Conservation (phyloP, 2,113 vertebrate genomes). For the Erythrocercus mccallii region DNA sequence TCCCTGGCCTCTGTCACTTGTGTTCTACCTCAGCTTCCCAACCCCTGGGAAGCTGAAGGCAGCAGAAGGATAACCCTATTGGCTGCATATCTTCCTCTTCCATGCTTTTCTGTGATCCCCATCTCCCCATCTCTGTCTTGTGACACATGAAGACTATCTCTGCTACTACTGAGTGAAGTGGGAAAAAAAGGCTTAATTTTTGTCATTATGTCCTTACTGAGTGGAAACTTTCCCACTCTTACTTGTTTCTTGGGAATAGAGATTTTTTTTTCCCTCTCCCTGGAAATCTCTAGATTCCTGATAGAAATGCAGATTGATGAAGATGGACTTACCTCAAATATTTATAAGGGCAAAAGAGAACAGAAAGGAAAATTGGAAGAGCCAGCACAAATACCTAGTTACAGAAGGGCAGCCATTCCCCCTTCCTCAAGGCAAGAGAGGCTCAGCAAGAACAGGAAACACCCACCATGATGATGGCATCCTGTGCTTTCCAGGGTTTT, state of each 20-base stretch:
- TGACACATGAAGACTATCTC: background rate
- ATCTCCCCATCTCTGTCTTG: background rate
- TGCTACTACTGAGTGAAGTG: background rate
- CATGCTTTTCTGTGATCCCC: background rate
- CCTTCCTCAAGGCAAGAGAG: background rate
- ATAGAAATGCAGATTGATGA: background rate
- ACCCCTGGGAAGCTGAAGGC: background rate
- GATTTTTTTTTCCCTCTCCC: background rate
- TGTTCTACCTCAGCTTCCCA: background rate
- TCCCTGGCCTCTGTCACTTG: background rate
- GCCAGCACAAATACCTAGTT: background rate
- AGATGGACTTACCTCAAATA: background rate
- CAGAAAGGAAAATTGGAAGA: background rate
- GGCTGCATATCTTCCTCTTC: background rate
- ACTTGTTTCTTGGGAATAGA: background rate
- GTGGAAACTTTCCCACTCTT: background rate
- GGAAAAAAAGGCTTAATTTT: background rate
- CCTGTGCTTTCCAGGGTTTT: background rate
- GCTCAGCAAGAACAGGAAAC: background rate
- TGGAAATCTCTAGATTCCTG: background rate
- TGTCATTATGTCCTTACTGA: background rate
- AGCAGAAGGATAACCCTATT: background rate
- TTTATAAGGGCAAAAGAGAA: background rate
- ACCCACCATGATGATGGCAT: background rate
- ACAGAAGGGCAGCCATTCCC: background rate